Evolutionary conservation across 2,888 invertebrate species (phyloP).

Genomic region (Bellardia pandia): DNA sequence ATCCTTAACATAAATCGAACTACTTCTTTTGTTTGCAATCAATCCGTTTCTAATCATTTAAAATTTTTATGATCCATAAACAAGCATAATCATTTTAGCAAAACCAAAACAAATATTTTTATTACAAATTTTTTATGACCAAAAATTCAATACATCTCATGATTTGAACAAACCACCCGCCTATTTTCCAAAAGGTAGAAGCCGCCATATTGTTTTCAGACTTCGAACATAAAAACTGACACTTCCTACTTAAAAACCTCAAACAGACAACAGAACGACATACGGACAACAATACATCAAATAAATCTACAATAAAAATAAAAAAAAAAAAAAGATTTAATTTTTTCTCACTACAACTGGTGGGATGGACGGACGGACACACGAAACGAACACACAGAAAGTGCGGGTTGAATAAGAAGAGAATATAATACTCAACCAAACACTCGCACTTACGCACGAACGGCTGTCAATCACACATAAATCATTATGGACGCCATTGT

Average conservation of each 20-base stretch:
- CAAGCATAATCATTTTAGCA: background rate
- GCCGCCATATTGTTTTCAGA: constrained; percentile 64
- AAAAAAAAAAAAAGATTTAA: constrained; percentile 26
- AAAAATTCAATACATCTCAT: constrained; percentile 21
- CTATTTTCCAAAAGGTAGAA: constrained; percentile 47
- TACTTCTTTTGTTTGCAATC: background rate
- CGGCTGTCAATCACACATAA: constrained; percentile 71
- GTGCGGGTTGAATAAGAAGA: constrained; percentile 47
- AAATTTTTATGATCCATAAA: constrained; percentile 34
- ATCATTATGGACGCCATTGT: constrained; percentile 71
- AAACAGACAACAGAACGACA: constrained; percentile 25
- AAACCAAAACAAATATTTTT: constrained; percentile 46
- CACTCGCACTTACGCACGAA: constrained; percentile 21
- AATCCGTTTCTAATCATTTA: constrained; percentile 6
- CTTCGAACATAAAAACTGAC: constrained; percentile 48
- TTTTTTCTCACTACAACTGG: constrained; percentile 14
- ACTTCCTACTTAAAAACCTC: constrained; percentile 65
- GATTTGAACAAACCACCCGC: constrained; percentile 51
- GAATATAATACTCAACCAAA: constrained; percentile 10
- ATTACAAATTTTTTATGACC: constrained; percentile 36
- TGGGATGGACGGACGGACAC: background rate
- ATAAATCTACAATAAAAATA: constrained; percentile 42
- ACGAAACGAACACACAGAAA: constrained; percentile 19
- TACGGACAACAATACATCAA: constrained; percentile 61
- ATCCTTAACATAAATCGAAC: background rate